phyloP scores from a whole-genome alignment of 2,888 invertebrate species.

The Limnephilus auricula region DNA sequence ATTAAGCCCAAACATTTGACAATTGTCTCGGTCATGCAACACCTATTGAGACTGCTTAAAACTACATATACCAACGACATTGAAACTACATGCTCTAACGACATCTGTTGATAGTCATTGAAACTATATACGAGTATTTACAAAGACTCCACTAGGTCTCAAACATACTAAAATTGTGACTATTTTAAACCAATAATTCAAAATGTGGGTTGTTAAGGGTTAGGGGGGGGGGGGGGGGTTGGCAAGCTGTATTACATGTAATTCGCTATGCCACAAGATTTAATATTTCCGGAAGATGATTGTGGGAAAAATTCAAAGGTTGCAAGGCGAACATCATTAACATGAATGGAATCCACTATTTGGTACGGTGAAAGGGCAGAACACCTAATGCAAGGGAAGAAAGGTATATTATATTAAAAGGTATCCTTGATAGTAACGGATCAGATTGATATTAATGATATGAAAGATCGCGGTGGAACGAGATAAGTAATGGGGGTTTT shows the following conservation, averaged over 20 bases:
- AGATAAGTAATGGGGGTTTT: neutral
- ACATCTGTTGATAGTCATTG: too few relatives aligned
- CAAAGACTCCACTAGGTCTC: too few relatives aligned
- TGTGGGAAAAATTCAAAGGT: conserved; percentile 6
- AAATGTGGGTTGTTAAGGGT: too few relatives aligned
- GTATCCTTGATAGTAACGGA: neutral
- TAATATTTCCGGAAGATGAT: neutral
- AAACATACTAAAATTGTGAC: too few relatives aligned
- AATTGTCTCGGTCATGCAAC: too few relatives aligned
- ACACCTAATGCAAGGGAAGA: neutral
- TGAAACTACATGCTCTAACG: too few relatives aligned
- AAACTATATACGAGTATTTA: too few relatives aligned
- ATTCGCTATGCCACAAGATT: neutral
- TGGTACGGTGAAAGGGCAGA: neutral
- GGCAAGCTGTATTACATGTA: neutral
- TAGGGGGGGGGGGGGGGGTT: neutral
- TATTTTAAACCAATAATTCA: too few relatives aligned
- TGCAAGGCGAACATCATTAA: neutral
- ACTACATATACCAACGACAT: too few relatives aligned
- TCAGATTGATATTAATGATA: conserved; percentile 50
- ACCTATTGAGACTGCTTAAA: too few relatives aligned
- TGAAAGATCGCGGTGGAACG: neutral
- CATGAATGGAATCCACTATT: neutral
- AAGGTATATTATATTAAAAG: neutral
- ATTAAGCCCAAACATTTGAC: too few relatives aligned